Evolutionary conservation across 2,113 vertebrate species (phyloP), one percentile per base, ranked within the genome.

Genomic region (Cheirogaleus medius): DNA sequence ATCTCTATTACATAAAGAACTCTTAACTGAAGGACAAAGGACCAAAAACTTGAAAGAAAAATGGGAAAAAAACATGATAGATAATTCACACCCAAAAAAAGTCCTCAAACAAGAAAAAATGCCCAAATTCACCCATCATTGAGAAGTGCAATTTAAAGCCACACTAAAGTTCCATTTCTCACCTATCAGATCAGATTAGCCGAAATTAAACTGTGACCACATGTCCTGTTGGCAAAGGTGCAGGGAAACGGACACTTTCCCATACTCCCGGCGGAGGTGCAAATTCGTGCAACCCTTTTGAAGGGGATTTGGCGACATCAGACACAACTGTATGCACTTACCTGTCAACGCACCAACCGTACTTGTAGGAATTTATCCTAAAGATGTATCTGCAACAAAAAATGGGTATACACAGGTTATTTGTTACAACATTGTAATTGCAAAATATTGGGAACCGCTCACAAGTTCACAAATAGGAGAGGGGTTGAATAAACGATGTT

Each of bases 401-500:
- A 95, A 34, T 5, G 49, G 13, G 14, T 9, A 11, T 0, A 11
- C 12, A 7, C 37, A 11, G 52, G 52, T 21, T n/a, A 6, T 21
- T 64, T 27, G 27, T 15, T 23, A 4, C 3, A 15, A 14, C 7
- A 3, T 1, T 10, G 39, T n/a, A 13, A 18, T 8, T 15, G 27
- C 56, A 66, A 54, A 58, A 39, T 27, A 17, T 18, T 29, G 32
- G 86, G 44, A 81, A 32, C 47, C 54, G 6, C 39, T 15, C 74
- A 5, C 17, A 18, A 25, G 71, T 10, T 56, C 81, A 27, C 27
- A 34, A 29, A 25, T 1, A 44, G 34, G 71, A 8, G 54, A 56
- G 54, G 27, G 32, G 1, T 4, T 4, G 42, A 42, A 52, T 17
- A 3, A 64, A 23, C 21, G 0, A 13, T 1, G 17, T n/a, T 5